Evolutionary conservation across 2,888 invertebrate genomes (phyloP), one percentile per base, ranked within the genome.

Genomic region (Pseudanteris insignis): DNA sequence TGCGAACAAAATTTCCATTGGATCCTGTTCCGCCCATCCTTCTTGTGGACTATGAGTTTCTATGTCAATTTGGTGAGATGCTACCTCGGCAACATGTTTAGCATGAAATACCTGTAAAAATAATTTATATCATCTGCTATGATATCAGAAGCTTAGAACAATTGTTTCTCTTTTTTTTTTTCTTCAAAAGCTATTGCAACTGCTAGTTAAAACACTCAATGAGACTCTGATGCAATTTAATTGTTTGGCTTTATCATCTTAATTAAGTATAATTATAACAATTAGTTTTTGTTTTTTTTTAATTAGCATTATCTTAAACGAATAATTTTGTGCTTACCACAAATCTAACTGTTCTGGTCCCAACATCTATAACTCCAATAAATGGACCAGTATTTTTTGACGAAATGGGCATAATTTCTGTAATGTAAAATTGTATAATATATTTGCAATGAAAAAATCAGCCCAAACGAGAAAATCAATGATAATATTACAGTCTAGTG

Each of bases 1-100:
- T 10, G 92, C 89, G 36, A 87, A 83, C 40, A 95, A 83, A 37
- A 98, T 91, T 79, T 93, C 91, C 62, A 86, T 79, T 0, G 97
- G 94, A 75, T 96, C 92, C 78, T 95, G 92, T 74, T 98, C 97
- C 44, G 89, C 89, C 96, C 96, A 98, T 63, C 96, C 94, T 76
- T 94, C 93, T 67, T 90, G 86, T 0, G 95, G 94, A 67, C 86
- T 88, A 3, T 88, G 83, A 65, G 91, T 89, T 6, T 86, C 85
- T 38, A 96, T 88, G 75, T 94, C 92, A 15, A 91, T 85, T 73
- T 92, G 89, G 80, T 93, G 89, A 3, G 89, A 87, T 0, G 88
- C 88, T 32, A 96, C 79, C 79, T 95, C 89, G 64, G 90, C 88
- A 11, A 90, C 88, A 30, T 89, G 87, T 53, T 89, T 89, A 10